Percentiles rank a stretch among this genome's conserved stretches.
Evolutionary conservation across 2,888 invertebrate genomes (phyloP).

Genomic region (Autographa gamma): DNA sequence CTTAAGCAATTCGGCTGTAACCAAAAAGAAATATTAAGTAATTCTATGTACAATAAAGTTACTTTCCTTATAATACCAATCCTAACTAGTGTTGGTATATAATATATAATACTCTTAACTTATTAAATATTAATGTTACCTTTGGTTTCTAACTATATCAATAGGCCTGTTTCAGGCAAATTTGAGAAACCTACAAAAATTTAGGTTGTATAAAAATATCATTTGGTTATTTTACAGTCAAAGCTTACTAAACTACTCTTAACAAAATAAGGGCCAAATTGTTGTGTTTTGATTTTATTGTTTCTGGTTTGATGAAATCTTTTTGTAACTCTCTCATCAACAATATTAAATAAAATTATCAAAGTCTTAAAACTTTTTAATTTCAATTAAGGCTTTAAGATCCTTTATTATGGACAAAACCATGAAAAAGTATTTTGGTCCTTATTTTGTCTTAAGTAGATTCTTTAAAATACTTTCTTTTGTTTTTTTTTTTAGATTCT

Average conservation of each 20-base stretch:
- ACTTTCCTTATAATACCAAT: not conserved
- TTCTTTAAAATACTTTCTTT: not conserved
- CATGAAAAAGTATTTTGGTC: no score
- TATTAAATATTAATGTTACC: slow-evolving; percentile 11
- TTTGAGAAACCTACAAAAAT: slow-evolving; percentile 61
- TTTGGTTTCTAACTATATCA: slow-evolving; percentile 31
- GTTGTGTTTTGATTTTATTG: not conserved
- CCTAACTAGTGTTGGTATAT: not conserved
- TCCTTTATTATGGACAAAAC: no score
- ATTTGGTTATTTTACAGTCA: slow-evolving; percentile 50
- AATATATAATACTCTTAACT: not conserved
- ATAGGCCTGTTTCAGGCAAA: slow-evolving; percentile 64
- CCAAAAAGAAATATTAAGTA: not conserved
- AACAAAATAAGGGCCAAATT: slow-evolving; percentile 25
- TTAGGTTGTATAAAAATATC: slow-evolving; percentile 73
- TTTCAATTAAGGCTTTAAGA: no score
- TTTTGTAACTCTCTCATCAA: no score
- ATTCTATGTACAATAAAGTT: not conserved
- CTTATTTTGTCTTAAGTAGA: no score
- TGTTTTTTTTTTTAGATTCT: not conserved
- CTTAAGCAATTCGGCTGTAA: slow-evolving; percentile 26
- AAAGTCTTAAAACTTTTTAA: no score
- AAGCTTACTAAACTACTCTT: slow-evolving; percentile 15
- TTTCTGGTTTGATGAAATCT: no score
- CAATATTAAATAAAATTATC: not conserved